phyloP scores from a whole-genome alignment of 2,113 vertebrate genomes.

The Dicerorhinus sumatrensis region DNA sequence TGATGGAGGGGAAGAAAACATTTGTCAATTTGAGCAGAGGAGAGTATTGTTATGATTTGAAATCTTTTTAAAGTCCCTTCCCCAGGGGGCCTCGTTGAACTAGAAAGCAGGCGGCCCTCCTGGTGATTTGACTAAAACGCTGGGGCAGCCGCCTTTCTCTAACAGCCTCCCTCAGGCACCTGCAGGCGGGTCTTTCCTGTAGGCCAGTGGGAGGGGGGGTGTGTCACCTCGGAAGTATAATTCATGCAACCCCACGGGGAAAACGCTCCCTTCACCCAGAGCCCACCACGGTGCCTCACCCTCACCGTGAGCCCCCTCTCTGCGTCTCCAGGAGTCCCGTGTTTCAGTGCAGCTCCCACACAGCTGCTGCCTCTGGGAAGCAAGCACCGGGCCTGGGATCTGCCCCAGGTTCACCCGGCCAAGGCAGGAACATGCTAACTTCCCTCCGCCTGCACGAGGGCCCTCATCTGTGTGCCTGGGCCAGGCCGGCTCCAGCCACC shows the following conservation, averaged over 20 bases:
- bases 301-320: background rate
- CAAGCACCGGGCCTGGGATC: rapidly evolving
- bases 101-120: slow-evolving; percentile 71
- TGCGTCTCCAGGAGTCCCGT: rapidly evolving
- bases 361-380: background rate
- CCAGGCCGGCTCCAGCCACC: rapidly evolving
- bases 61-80: slow-evolving; percentile 76
- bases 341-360: background rate
- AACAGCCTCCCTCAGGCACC: slow-evolving; percentile 8
- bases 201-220: too few relatives aligned
- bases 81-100: slow-evolving; percentile 61
- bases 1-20: slow-evolving; percentile 62
- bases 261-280: background rate
- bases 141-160: background rate
- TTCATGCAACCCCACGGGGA: background rate
- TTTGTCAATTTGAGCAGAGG: slow-evolving; percentile 63
- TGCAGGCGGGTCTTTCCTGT: background rate
- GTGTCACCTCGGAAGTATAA: background rate
- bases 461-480: too few relatives aligned
- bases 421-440: too few relatives aligned
- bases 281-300: background rate
- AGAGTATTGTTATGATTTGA: slow-evolving; percentile 65
- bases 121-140: background rate
- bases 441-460: rapidly evolving
- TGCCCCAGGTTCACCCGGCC: background rate